Evolutionary conservation across 1,140 invertebrate species (phyloP), one percentile per base, ranked within the genome.

Genomic region (Solenopsis fugax): DNA sequence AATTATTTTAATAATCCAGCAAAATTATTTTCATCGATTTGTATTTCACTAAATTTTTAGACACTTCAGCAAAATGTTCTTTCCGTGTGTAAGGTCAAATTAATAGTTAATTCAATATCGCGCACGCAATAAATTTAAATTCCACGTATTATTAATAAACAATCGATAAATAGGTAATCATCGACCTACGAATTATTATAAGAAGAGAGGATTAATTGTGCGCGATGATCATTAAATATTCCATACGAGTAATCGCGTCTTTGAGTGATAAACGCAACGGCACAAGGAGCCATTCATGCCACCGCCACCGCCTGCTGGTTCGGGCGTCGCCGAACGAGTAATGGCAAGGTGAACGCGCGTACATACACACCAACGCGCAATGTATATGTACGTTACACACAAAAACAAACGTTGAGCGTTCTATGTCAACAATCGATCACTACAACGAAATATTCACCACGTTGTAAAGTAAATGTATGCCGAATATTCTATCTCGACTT

Each of bases 351-450:
- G 29, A 29, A 29, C 29, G 29, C 29, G 29, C 29, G 29, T 29
- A 29, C 29, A 2, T 29, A 29, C 29, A 29, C 29, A 29, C 29
- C 29, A 29, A 29, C 29, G 29, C 29, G 29, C 29, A 29, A 18
- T 9, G 16, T 64, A 64, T 18, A 64, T 9, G 29, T 34, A 34
- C 2, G 12, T 18, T 37, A 64, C 34, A 64, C 16, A 37, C 16
- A 64, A 64, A 64, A 69, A 48, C 45, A 69, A 69, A 2, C 41
- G 13, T 5, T 24, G 41, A 69, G n/a, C n/a, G 5, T 4, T 5
- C 37, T 69, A 48, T 16, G 12, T 69, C 65, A 69, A 69, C 5
- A 69, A 69, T 69, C n/a, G 4, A 69, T 69, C n/a, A 16, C 41
- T 24, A 13, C 12, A n/a, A 60, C n/a, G 56, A 67, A 48, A 67